These are phyloP conservation scores for Eupsittula cactorum DNA, from an alignment of 2,113 vertebrate species.

Conservation along the genomic window DNA sequence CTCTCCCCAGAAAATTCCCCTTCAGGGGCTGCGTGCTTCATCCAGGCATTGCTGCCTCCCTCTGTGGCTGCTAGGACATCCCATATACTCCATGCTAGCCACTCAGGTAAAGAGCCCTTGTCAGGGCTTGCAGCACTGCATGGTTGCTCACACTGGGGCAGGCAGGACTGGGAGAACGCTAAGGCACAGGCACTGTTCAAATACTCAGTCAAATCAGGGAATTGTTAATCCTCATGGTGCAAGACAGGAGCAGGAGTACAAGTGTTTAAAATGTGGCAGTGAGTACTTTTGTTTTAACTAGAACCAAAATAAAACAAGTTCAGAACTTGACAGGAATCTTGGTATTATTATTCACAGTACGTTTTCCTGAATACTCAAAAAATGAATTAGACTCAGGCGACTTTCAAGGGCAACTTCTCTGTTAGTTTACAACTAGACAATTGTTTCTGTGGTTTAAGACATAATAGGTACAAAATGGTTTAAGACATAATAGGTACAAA, in stretches of 20 bases:
- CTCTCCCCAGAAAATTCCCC: not conserved
- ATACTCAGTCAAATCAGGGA: not conserved
- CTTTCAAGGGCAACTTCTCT: not conserved
- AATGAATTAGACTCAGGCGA: not conserved
- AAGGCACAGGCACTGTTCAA: not conserved
- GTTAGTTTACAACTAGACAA: not conserved
- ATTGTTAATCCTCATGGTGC: not conserved
- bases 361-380: not conserved
- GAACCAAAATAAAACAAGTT: not conserved
- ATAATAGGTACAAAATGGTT: not conserved
- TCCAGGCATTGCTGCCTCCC: not conserved
- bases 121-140: not conserved
- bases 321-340: not conserved
- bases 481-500: not conserved
- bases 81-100: not conserved
- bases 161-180: not conserved
- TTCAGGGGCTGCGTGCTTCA: not conserved
- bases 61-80: not conserved
- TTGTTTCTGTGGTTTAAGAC: not conserved
- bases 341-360: not conserved
- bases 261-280: not conserved
- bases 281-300: not conserved
- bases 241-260: not conserved
- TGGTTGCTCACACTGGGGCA: rapidly evolving
- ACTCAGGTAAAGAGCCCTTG: not conserved